Percentiles rank a stretch among this genome's conserved stretches.
phyloP scores from a whole-genome alignment of 2,888 invertebrate genomes.

The Lepidochitona cinerea region DNA sequence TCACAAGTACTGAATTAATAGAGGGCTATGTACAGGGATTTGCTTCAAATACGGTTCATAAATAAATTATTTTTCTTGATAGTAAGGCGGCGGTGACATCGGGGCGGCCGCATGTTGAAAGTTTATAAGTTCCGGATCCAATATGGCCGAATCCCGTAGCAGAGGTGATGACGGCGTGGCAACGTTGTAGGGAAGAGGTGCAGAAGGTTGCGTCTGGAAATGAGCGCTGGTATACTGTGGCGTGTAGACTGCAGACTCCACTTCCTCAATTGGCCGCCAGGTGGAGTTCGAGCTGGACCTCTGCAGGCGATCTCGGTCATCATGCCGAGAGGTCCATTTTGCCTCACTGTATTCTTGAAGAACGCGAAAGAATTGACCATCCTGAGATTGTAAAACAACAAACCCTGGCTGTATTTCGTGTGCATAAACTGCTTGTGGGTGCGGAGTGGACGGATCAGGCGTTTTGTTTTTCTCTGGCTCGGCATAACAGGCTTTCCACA shows the following conservation, averaged over 20 bases:
- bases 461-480: too few species aligned
- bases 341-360: background rate
- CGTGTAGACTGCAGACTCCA: background rate
- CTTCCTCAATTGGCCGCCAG: background rate
- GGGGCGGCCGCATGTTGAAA: too few species aligned
- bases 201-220: background rate
- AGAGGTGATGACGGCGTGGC: background rate
- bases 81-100: too few species aligned
- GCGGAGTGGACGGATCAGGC: background rate
- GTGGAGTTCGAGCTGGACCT: background rate
- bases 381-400: conserved; percentile 1
- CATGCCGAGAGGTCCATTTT: background rate
- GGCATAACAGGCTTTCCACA: background rate
- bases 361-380: conserved; percentile 1
- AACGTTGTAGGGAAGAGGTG: background rate
- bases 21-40: too few species aligned
- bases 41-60: too few species aligned
- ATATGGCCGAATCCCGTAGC: too few species aligned
- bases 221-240: background rate
- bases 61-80: too few species aligned
- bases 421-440: background rate
- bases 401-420: conserved; percentile 1
- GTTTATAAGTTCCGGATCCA: too few species aligned
- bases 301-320: background rate
- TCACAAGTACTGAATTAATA: too few species aligned